Conservation (phyloP, 2,113 vertebrate species). For the Planiliza haematocheilus region DNA sequence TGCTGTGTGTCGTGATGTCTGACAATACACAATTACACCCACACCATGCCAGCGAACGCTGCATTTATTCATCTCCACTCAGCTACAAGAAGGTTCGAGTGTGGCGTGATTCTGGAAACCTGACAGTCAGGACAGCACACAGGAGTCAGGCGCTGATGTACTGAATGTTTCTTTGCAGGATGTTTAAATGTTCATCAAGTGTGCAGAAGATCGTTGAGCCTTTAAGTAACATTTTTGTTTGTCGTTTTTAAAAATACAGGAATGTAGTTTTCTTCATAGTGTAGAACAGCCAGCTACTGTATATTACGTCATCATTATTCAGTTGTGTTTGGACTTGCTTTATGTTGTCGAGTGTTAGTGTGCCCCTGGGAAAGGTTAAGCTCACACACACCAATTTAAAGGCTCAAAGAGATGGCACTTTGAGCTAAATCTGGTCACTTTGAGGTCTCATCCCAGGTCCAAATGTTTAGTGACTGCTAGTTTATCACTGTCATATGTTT, state of each 20-base stretch:
- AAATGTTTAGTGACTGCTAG: too few relatives aligned
- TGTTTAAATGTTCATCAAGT: too few relatives aligned
- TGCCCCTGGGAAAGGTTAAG: not conserved
- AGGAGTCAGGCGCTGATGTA: not conserved
- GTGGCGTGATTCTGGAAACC: conserved; percentile 4
- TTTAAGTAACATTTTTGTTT: conserved; percentile 12
- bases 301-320: too few relatives aligned
- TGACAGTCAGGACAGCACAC: conserved; percentile 9
- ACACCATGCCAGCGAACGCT: conserved; percentile 36
- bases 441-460: too few relatives aligned
- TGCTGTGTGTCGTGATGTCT: conserved; percentile 54
- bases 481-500: too few relatives aligned
- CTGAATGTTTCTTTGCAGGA: not conserved
- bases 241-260: not conserved
- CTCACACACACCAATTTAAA: not conserved
- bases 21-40: conserved; percentile 70
- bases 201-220: not conserved
- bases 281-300: not conserved
- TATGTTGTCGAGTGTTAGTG: too few relatives aligned
- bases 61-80: conserved; percentile 52
- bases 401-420: too few relatives aligned
- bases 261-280: not conserved
- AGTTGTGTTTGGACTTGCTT: too few relatives aligned
- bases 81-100: conserved; percentile 12
- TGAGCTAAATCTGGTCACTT: too few relatives aligned